Percentiles rank a stretch among this genome's conserved stretches.
Conservation (phyloP, 2,797 vertebrate species). For the Luscinia megarhynchos region DNA sequence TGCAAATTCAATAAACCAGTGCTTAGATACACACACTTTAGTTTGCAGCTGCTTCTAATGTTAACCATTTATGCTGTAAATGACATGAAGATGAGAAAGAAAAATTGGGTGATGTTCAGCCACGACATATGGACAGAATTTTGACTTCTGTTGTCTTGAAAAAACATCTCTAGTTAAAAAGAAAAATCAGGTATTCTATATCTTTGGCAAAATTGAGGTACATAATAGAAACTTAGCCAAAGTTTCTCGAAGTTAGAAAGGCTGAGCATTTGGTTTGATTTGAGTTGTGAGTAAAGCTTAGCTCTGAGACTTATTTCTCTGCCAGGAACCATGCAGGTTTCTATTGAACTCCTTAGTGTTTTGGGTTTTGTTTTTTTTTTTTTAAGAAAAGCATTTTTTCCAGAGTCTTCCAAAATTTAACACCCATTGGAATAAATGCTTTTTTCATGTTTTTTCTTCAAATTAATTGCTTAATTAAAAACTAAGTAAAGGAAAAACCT, state of each 20-base stretch:
- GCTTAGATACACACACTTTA: not conserved
- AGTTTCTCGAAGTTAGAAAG: not conserved
- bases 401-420: not conserved
- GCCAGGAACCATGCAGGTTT: not conserved
- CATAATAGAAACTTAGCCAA: not conserved
- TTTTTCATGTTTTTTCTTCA: not conserved
- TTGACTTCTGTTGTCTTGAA: not conserved
- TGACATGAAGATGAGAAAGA: not conserved
- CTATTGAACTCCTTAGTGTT: not conserved
- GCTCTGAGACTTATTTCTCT: not conserved
- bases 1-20: not conserved
- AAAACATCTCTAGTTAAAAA: not conserved
- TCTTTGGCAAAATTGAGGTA: not conserved
- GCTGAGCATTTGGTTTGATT: not conserved
- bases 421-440: not conserved
- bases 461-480: not conserved
- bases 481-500: not conserved
- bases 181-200: not conserved
- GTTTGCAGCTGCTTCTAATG: not conserved
- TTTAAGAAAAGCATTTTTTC: not conserved
- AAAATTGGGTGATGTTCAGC: not conserved
- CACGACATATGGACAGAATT: not conserved
- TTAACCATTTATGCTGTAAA: not conserved
- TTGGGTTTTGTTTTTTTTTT: not conserved
- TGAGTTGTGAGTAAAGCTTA: not conserved